These are phyloP conservation scores for Gouania willdenowi DNA, from an alignment of 2,797 vertebrate species.

Conservation along the genomic window DNA sequence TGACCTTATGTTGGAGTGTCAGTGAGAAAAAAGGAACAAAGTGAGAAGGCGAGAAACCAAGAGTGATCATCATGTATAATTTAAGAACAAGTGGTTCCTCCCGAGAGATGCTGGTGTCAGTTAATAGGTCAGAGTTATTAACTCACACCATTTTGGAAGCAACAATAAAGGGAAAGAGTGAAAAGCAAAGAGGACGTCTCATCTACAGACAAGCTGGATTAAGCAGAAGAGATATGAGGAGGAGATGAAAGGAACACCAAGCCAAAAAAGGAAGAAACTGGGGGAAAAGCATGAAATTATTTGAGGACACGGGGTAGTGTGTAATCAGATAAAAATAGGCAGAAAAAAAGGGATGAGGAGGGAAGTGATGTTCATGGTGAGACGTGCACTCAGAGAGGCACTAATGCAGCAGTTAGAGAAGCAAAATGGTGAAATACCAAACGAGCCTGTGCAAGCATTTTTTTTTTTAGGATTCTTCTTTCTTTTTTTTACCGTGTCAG, in stretches of 20 bases:
- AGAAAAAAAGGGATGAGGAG: conserved; percentile 17
- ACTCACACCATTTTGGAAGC: conserved; percentile 13
- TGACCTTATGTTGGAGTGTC: conserved; percentile 36
- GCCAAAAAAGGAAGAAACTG: conserved; percentile 6
- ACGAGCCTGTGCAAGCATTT: neutral
- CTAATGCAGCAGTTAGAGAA: conserved; percentile 1
- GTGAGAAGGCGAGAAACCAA: conserved; percentile 12
- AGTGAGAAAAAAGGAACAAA: conserved; percentile 20
- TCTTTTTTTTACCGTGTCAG: neutral
- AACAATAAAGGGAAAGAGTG: conserved; percentile 13
- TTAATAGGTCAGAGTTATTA: conserved; percentile 60
- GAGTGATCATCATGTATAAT: conserved; percentile 46
- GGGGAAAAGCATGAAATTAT: conserved; percentile 19
- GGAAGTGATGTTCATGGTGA: conserved; percentile 12
- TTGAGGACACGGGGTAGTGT: conserved; percentile 2
- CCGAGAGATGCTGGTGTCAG: conserved; percentile 41
- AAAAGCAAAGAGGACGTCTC: conserved; percentile 13
- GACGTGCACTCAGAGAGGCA: conserved; percentile 20
- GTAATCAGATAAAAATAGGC: conserved; percentile 40
- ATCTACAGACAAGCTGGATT: conserved; percentile 5
- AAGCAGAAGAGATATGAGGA: conserved; percentile 22
- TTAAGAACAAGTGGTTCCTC: conserved; percentile 51
- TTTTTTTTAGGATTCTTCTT: neutral
- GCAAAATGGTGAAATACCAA: neutral
- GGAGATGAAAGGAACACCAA: conserved; percentile 17